Conservation (phyloP, 2,113 vertebrate genomes). For the Galemys pyrenaicus region DNA sequence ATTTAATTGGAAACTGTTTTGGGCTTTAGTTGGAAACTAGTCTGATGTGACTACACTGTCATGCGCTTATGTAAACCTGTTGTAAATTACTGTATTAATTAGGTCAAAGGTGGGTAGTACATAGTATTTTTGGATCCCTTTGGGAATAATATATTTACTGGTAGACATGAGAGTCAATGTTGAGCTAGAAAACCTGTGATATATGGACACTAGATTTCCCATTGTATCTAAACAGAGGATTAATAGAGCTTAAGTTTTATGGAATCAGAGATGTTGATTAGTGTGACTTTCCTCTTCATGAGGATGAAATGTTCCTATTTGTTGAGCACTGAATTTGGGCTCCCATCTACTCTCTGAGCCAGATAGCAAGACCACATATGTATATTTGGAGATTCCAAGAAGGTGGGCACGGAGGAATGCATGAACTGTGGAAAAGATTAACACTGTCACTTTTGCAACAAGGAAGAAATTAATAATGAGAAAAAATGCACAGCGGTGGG, state of each 20-base stretch:
- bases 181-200: background rate
- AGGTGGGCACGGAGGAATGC: constrained; percentile 31
- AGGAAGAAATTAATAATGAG: background rate
- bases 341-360: background rate
- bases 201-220: background rate
- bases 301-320: background rate
- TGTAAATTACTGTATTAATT: background rate
- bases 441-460: constrained; percentile 47
- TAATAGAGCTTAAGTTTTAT: background rate
- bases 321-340: constrained; percentile 23
- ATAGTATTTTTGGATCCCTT: background rate
- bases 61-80: background rate
- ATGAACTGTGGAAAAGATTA: constrained; percentile 49
- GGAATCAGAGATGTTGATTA: background rate
- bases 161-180: background rate
- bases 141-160: background rate
- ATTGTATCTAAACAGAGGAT: background rate
- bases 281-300: background rate
- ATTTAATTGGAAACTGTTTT: background rate
- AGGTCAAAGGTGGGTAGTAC: background rate
- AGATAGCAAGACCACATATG: background rate
- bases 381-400: background rate
- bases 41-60: background rate
- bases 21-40: constrained; percentile 1
- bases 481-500: background rate